phyloP scores from a whole-genome alignment of 2,797 vertebrate genomes.

The Gymnoscopelus microlampas region DNA sequence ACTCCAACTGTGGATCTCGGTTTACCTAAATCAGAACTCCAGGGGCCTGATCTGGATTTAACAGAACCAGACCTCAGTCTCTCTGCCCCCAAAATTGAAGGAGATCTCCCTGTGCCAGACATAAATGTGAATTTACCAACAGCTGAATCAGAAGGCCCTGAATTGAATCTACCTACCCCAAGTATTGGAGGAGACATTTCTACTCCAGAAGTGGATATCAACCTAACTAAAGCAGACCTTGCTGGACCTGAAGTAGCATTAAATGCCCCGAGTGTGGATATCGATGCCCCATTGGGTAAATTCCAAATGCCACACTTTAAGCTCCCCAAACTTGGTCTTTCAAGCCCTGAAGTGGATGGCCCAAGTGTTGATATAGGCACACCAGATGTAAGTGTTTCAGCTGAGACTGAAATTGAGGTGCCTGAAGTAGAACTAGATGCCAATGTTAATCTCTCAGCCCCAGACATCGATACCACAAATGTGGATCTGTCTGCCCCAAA shows the following conservation, averaged over 20 bases:
- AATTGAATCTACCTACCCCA: slow-evolving; percentile 42
- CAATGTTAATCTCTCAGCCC: slow-evolving; percentile 35
- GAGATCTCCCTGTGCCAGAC: slow-evolving; percentile 55
- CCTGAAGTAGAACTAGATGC: slow-evolving; percentile 34
- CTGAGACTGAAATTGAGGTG: slow-evolving; percentile 42
- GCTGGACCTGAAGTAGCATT: slow-evolving; percentile 47
- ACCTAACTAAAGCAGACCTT: slow-evolving; percentile 29
- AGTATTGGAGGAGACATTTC: slow-evolving; percentile 41
- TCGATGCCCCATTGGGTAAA: slow-evolving; percentile 59
- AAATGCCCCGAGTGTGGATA: slow-evolving; percentile 53
- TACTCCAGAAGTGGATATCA: slow-evolving; percentile 42
- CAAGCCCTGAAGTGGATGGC: slow-evolving; percentile 45
- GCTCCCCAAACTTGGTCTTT: slow-evolving; percentile 54
- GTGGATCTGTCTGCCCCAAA: slow-evolving; percentile 30
- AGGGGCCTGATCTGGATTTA: slow-evolving; percentile 30
- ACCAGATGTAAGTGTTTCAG: slow-evolving; percentile 23
- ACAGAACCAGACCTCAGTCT: slow-evolving; percentile 51
- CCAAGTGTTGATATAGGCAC: slow-evolving; percentile 27
- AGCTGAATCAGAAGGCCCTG: slow-evolving; percentile 43
- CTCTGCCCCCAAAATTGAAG: slow-evolving; percentile 50
- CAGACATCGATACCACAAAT: slow-evolving; percentile 7
- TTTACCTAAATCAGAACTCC: slow-evolving; percentile 21
- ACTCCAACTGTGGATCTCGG: slow-evolving; percentile 15
- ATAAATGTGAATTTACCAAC: slow-evolving; percentile 51
- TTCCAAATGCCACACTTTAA: slow-evolving; percentile 69